Percentiles rank a stretch among this genome's conserved stretches.
Conservation (phyloP, 2,113 vertebrate genomes). For the Tringa solitaria region DNA sequence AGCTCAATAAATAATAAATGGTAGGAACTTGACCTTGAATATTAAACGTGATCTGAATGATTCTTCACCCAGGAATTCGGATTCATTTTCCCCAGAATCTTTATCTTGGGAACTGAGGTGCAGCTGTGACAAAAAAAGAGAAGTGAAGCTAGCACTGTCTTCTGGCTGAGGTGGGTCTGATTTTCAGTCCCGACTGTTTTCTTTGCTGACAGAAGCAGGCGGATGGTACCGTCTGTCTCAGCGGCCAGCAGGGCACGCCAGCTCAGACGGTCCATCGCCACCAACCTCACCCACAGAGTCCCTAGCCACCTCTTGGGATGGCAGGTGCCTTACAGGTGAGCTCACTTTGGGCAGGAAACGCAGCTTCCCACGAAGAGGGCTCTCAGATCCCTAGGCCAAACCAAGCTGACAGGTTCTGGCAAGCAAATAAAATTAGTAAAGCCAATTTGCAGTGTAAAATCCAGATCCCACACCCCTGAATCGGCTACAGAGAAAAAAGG, state of each 20-base stretch:
- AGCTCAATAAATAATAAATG: conserved; percentile 60
- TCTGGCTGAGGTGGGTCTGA: background rate
- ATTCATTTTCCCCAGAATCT: background rate
- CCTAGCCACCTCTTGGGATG: background rate
- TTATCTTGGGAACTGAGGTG: background rate
- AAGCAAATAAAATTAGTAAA: background rate
- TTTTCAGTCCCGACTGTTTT: background rate
- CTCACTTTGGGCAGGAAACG: background rate
- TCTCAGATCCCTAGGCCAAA: background rate
- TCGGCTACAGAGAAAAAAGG: background rate
- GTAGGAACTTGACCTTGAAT: conserved; percentile 18
- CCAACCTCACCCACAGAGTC: background rate
- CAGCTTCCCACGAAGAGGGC: background rate
- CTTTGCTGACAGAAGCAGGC: background rate
- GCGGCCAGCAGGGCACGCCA: background rate
- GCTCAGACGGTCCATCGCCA: accelerated
- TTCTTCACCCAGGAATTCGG: background rate
- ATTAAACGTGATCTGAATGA: background rate
- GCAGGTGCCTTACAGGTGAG: background rate
- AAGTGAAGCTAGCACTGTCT: background rate
- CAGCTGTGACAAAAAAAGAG: background rate
- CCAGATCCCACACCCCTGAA: background rate
- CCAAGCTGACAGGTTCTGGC: background rate
- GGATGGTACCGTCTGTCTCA: background rate
- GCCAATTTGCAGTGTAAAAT: background rate